These are phyloP conservation scores for Fulmarus glacialis DNA, from an alignment of 2,113 vertebrate species.

Conservation along the genomic window DNA sequence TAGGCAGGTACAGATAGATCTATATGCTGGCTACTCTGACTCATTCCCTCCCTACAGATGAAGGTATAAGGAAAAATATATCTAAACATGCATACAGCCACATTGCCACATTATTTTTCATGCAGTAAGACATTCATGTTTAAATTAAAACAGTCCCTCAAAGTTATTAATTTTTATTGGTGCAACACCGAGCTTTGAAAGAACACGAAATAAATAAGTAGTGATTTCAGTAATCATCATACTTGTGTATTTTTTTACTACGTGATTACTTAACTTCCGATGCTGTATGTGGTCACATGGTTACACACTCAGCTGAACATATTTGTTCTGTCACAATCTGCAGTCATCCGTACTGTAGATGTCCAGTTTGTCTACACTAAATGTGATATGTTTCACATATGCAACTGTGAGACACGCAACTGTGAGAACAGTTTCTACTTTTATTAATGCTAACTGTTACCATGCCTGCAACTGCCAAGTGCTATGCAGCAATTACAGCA, in stretches of 20 bases:
- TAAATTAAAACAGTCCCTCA: not conserved
- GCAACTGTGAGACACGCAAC: conserved; percentile 1
- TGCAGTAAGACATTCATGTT: not conserved
- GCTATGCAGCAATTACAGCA: conserved; percentile 20
- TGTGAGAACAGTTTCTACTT: conserved; percentile 52
- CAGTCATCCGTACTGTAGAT: not conserved
- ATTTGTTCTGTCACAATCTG: not conserved
- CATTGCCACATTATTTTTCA: not conserved
- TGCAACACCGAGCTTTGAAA: not conserved
- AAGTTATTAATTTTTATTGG: not conserved
- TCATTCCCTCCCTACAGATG: conserved; percentile 27
- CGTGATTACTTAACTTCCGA: not conserved
- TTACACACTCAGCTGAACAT: not conserved
- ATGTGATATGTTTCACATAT: conserved; percentile 20
- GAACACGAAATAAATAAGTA: not conserved
- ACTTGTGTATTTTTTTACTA: not conserved
- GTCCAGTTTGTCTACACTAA: not conserved
- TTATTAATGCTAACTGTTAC: conserved; percentile 55
- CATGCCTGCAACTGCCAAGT: conserved; percentile 53
- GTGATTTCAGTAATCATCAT: not conserved
- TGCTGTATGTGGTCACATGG: not conserved
- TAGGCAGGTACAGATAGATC: conserved; percentile 63
- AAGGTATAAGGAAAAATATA: conserved; percentile 20
- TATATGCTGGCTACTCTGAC: not conserved
- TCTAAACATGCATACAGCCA: not conserved